Evolutionary conservation across 2,888 invertebrate species (phyloP), one percentile per base, ranked within the genome.

Genomic region (Eustalomyia histrio): DNA sequence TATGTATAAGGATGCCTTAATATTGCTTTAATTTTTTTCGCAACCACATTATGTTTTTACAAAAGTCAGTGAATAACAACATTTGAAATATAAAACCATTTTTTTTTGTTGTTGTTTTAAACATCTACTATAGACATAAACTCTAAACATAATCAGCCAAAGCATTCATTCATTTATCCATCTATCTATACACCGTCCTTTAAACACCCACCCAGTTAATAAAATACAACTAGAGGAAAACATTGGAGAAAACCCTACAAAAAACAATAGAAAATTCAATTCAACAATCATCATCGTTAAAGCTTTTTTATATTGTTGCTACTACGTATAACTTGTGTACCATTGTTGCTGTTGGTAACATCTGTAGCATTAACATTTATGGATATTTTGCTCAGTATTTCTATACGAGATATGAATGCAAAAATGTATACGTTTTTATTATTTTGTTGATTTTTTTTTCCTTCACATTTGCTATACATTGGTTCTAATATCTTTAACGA

Each of bases 361-460:
- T 21, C 53, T 53, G 53, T 53, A 53, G 21, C 43, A 47, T 47
- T n/a, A 47, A 14, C 67, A 67, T 67, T 67, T 67, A 65, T 67
- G 67, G 67, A 57, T 67, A 67, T 57, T 67, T 53, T 57, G 43
- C 55, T 55, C 33, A 43, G 55, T 57, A 43, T 55, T 55, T 57
- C 57, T 43, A 67, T 67, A 67, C 67, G 67, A 67, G 67, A 39
- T 24, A 39, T 35, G 67, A 55, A 67, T 67, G 55, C 39, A 67
- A 67, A 55, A 53, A 57, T 53, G 53, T 39, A 14, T 24, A 16
- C 21, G 3, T 50, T 52, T 24, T 64, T 43, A 16, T 55, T 18
- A 50, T 50, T 57, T 47, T 47, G 43, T 47, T 47, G 43, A 0
- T 47, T 47, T 47, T n/a, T 2, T 7, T 47, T n/a, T 39, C 7